Evolutionary conservation across 2,113 vertebrate species (phyloP), one percentile per base, ranked within the genome.

Genomic region (Cathartes aura): DNA sequence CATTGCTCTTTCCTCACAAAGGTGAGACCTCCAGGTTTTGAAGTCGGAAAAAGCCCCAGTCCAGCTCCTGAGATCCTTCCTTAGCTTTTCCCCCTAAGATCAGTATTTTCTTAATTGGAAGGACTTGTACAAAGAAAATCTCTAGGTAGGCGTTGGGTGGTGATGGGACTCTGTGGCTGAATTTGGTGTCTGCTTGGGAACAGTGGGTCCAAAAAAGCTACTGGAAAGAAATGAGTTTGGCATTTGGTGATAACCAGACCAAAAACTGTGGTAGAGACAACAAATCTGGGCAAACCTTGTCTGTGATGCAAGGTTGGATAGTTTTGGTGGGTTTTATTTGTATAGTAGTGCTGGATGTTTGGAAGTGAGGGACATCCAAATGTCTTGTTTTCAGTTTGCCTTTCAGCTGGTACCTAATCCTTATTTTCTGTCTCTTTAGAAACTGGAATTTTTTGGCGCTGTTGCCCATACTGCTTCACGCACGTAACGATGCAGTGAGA

Each of bases 131-230:
- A 16, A 68, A 52, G 64, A 32, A 63, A 66, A 67, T 2, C 53
- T n/a, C 20, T 1, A 0, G 11, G 8, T 42, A 59, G 32, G 21
- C 0, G 0, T 30, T 75, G 72, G 47, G 76, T 18, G 29, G 23
- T 17, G 74, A 30, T 30, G 74, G 48, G 56, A 21, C 47, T 6
- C 10, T 22, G 10, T 5, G 76, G 20, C 38, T 50, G 24, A 18
- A 20, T 59, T 42, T n/a, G 47, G 50, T 17, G 45, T 40, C 68
- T 20, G 26, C 12, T 40, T 22, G 36, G 38, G 40, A 71, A 4
- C 34, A 21, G 38, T 0, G 45, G 15, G 18, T 42, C 56, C n/a
- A 21, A 8, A 59, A 68, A 58, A 34, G 11, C 40, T 34, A 3
- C 58, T 1, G 5, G 3, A 27, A 75, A 84, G 58, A 67, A 70